phyloP scores from a whole-genome alignment of 1,140 invertebrate species.

The Thalassaphorura encarpata region DNA sequence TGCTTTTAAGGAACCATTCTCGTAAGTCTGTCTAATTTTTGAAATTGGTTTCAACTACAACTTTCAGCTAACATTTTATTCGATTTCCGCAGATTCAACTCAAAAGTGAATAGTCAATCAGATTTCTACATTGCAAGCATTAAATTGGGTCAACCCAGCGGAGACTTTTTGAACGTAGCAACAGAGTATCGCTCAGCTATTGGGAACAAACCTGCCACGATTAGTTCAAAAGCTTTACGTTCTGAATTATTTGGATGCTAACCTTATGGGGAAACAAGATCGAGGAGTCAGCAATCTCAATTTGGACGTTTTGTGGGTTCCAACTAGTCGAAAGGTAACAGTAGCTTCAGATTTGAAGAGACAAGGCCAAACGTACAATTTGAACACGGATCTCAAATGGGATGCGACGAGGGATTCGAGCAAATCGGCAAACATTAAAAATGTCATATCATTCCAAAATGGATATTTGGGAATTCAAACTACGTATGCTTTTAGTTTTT shows the following conservation, averaged over 20 bases:
- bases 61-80: neutral
- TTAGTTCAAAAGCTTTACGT: slow-evolving; percentile 15
- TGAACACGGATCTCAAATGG: slow-evolving; percentile 25
- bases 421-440: slow-evolving; percentile 18
- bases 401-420: slow-evolving; percentile 21
- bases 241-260: slow-evolving; percentile 18
- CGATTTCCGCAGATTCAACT: neutral
- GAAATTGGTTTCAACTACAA: neutral
- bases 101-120: neutral
- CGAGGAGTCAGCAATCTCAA: slow-evolving; percentile 5
- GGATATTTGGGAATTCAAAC: no score
- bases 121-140: neutral
- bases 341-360: slow-evolving; percentile 2
- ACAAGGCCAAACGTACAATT: slow-evolving; percentile 4
- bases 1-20: slow-evolving; percentile 11
- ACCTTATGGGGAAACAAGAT: slow-evolving; percentile 1
- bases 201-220: slow-evolving; percentile 6
- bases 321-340: slow-evolving; percentile 13
- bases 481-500: no score
- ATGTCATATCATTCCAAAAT: slow-evolving; percentile 2
- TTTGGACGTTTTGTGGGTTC: slow-evolving; percentile 16
- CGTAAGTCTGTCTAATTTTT: slow-evolving; percentile 2
- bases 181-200: neutral
- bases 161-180: neutral
- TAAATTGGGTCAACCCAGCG: neutral